phyloP scores from a whole-genome alignment of 1,140 invertebrate genomes.

The Drosophila lacteicornis region DNA sequence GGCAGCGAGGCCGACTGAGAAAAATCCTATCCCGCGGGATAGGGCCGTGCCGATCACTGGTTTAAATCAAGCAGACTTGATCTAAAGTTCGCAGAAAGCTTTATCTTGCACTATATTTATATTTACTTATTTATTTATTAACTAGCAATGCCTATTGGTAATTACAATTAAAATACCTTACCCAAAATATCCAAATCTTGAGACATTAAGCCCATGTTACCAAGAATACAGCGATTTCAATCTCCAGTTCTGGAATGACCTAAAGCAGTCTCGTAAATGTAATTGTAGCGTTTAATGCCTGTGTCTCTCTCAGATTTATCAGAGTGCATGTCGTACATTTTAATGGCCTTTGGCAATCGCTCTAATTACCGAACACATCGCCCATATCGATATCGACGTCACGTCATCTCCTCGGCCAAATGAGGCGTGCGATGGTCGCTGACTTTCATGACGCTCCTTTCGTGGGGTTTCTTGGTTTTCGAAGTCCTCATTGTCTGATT shows the following conservation, averaged over 20 bases:
- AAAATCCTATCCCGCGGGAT: too few species aligned
- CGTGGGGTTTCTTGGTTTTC: background rate
- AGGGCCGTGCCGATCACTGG: too few species aligned
- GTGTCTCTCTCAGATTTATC: background rate
- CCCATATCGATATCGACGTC: slow-evolving; percentile 33
- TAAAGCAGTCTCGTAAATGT: background rate
- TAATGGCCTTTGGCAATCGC: slow-evolving; percentile 21
- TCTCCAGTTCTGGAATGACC: background rate
- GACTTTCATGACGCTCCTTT: slow-evolving; percentile 34
- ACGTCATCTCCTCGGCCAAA: slow-evolving; percentile 47
- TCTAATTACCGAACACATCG: slow-evolving; percentile 34
- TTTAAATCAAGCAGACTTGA: too few species aligned
- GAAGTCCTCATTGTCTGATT: slow-evolving; percentile 25
- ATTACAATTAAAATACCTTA: background rate
- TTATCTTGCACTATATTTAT: too few species aligned
- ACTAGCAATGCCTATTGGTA: background rate
- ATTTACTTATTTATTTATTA: too few species aligned
- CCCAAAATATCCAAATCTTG: background rate
- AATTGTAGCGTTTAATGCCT: background rate
- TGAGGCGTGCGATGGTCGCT: slow-evolving; percentile 42
- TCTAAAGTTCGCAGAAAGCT: too few species aligned
- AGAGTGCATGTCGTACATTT: slow-evolving; percentile 16
- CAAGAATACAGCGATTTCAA: background rate
- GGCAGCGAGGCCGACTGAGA: too few species aligned
- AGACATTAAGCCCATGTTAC: background rate